phyloP scores from a whole-genome alignment of 2,113 vertebrate species.

The Pituophis catenifer region DNA sequence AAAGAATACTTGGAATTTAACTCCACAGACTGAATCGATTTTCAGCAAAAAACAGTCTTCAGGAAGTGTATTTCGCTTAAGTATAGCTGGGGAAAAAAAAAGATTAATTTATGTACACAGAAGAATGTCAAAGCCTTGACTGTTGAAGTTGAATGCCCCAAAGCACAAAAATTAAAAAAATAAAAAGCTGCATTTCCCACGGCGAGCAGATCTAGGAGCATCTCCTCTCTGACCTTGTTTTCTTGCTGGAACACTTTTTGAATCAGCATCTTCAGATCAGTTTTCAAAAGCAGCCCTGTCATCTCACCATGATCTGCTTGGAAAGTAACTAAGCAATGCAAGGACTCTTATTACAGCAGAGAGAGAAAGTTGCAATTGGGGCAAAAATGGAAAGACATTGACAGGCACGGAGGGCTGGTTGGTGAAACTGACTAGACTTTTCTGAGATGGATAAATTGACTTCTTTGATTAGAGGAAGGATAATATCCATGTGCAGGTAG shows the following conservation, averaged over 20 bases:
- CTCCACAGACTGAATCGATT: not conserved
- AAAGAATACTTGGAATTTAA: not conserved
- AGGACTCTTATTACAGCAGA: not conserved
- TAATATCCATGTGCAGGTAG: not conserved
- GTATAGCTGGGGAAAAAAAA: not conserved
- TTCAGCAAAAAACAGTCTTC: not conserved
- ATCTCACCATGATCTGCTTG: not conserved
- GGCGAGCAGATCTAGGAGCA: accelerated
- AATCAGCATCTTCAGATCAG: not conserved
- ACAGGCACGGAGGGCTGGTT: not conserved
- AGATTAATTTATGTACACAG: not conserved
- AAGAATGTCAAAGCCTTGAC: not conserved
- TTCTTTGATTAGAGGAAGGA: not conserved
- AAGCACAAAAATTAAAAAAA: not conserved
- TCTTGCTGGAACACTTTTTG: not conserved
- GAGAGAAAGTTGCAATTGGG: not conserved
- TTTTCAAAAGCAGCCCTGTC: not conserved
- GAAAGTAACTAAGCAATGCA: not conserved
- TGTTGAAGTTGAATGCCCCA: not conserved
- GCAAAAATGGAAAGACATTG: not conserved
- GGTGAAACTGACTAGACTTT: not conserved
- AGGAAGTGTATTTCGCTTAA: not conserved
- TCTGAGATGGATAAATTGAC: not conserved
- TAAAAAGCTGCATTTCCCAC: not conserved
- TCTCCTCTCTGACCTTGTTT: not conserved